phyloP scores from a whole-genome alignment of 2,888 invertebrate genomes.

The Rhyacophila evoluta region DNA sequence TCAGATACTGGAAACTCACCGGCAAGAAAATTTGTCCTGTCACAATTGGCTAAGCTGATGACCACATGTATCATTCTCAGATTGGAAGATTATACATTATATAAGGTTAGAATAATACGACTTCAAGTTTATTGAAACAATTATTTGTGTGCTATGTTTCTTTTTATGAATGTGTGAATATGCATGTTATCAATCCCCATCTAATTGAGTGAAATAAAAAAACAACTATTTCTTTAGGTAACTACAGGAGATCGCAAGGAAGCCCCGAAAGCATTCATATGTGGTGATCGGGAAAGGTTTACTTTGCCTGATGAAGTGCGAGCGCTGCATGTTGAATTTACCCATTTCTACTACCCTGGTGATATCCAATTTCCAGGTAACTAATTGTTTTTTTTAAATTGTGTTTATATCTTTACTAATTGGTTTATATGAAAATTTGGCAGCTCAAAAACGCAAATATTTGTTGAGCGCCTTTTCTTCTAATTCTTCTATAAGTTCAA shows the following conservation, averaged over 20 bases:
- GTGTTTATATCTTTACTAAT: too few species aligned
- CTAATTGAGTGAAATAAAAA: too few species aligned
- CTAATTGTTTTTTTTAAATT: slow-evolving; percentile 57
- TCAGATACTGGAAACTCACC: slow-evolving; percentile 63
- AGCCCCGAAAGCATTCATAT: slow-evolving; percentile 56
- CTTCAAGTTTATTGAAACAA: too few species aligned
- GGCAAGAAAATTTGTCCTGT: slow-evolving; percentile 75
- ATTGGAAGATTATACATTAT: slow-evolving; percentile 92
- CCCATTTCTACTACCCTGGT: slow-evolving; percentile 96
- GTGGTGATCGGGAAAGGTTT: slow-evolving; percentile 82
- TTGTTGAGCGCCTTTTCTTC: too few species aligned
- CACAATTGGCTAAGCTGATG: slow-evolving; percentile 88
- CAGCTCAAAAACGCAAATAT: too few species aligned
- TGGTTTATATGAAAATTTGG: too few species aligned
- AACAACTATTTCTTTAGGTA: slow-evolving; percentile 61
- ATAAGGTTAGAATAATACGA: slow-evolving; percentile 73
- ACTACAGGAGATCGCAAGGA: slow-evolving; percentile 61
- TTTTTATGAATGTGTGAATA: too few species aligned
- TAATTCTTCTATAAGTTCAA: too few species aligned
- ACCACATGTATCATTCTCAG: slow-evolving; percentile 91
- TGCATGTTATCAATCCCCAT: too few species aligned
- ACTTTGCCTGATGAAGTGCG: slow-evolving; percentile 91
- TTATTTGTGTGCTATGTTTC: too few species aligned
- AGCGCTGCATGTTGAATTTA: slow-evolving; percentile 94
- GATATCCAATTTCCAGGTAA: slow-evolving; percentile 89